Evolutionary conservation across 1,140 invertebrate species (phyloP).

Genomic region (Sweltsa coloradensis): DNA sequence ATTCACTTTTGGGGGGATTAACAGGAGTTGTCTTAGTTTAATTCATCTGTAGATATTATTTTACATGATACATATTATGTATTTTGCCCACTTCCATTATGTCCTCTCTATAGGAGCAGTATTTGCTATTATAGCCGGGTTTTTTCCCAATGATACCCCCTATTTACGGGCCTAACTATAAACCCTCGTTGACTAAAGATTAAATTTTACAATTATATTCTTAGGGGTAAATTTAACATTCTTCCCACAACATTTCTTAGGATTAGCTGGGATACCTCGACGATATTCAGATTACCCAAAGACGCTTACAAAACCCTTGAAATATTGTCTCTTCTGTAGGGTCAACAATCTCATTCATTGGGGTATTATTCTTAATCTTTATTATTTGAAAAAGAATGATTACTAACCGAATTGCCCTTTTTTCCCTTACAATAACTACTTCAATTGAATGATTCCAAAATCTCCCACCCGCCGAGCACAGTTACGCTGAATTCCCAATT

Average conservation of each 20-base stretch:
- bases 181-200: slow-evolving; percentile 35
- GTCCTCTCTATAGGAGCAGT: slow-evolving; percentile 54
- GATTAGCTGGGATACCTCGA: slow-evolving; percentile 56
- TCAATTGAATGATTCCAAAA: slow-evolving; percentile 45
- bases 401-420: slow-evolving; percentile 28
- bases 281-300: slow-evolving; percentile 61
- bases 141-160: slow-evolving; percentile 50
- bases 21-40: slow-evolving; percentile 52
- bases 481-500: slow-evolving; percentile 38
- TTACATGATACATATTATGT: slow-evolving; percentile 67
- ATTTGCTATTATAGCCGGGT: slow-evolving; percentile 54
- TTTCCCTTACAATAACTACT: slow-evolving; percentile 29
- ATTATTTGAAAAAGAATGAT: slow-evolving; percentile 36
- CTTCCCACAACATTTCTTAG: slow-evolving; percentile 62
- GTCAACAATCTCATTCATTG: slow-evolving; percentile 40
- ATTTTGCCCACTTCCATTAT: slow-evolving; percentile 63
- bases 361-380: slow-evolving; percentile 38
- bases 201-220: slow-evolving; percentile 19
- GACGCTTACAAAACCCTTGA: slow-evolving; percentile 42
- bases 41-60: slow-evolving; percentile 55
- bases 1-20: slow-evolving; percentile 48
- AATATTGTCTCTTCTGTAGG: slow-evolving; percentile 51
- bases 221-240: slow-evolving; percentile 49
- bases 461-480: slow-evolving; percentile 38
- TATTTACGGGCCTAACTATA: slow-evolving; percentile 44